Percentiles rank a stretch among this genome's conserved stretches.
phyloP scores from a whole-genome alignment of 2,888 invertebrate genomes.

The Eurytoma adleriae region DNA sequence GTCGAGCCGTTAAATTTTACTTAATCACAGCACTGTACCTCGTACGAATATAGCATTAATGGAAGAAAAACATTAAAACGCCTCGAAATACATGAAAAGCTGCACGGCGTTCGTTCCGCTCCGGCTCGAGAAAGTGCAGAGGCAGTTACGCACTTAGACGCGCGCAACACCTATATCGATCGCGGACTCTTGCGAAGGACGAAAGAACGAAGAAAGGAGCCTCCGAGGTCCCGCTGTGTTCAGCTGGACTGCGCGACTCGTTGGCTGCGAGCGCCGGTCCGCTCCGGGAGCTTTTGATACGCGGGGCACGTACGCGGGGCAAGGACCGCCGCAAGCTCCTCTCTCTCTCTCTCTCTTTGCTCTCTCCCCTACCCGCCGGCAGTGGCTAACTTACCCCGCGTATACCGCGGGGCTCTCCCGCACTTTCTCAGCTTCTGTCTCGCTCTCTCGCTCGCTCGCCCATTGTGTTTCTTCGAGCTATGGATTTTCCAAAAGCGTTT shows the following conservation, averaged over 20 bases:
- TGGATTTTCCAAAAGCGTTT: slow-evolving; percentile 73
- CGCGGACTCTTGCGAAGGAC: slow-evolving; percentile 70
- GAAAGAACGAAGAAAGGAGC: slow-evolving; percentile 55
- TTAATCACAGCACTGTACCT: slow-evolving; percentile 37
- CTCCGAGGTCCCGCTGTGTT: slow-evolving; percentile 60
- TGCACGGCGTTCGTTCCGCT: background rate
- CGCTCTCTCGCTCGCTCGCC: slow-evolving; percentile 17
- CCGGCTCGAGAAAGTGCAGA: background rate
- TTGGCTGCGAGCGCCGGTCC: slow-evolving; percentile 69
- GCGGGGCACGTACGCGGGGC: slow-evolving; percentile 75
- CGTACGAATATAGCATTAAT: too few species aligned
- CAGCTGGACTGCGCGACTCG: slow-evolving; percentile 47
- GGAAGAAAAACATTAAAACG: slow-evolving; percentile 32
- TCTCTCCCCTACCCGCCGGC: slow-evolving; percentile 55
- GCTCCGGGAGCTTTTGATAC: slow-evolving; percentile 73
- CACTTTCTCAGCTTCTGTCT: slow-evolving; percentile 54
- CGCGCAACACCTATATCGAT: slow-evolving; percentile 67
- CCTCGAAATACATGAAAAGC: slow-evolving; percentile 28
- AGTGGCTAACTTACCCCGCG: slow-evolving; percentile 56
- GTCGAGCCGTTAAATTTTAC: slow-evolving; percentile 29
- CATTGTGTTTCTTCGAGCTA: slow-evolving; percentile 69
- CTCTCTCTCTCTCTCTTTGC: slow-evolving; percentile 60
- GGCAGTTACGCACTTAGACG: background rate
- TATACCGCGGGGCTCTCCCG: slow-evolving; percentile 60
- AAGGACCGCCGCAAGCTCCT: slow-evolving; percentile 76